These are phyloP conservation scores for Daboia siamensis DNA, from an alignment of 2,113 vertebrate genomes.

Conservation along the genomic window DNA sequence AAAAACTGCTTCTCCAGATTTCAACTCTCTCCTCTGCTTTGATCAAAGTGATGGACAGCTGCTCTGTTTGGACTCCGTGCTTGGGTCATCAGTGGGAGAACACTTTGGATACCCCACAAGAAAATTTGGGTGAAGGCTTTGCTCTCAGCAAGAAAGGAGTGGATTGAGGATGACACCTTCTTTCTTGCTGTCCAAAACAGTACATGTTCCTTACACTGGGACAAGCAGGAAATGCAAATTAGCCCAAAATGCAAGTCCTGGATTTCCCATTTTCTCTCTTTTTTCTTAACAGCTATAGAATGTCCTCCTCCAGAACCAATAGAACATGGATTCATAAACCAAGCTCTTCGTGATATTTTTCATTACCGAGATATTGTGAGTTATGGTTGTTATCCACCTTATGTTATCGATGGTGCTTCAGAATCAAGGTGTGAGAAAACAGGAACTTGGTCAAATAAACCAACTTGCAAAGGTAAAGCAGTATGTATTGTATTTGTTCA, in stretches of 20 bases:
- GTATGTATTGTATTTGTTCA: background rate
- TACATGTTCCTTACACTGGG: background rate
- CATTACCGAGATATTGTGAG: conserved; percentile 79
- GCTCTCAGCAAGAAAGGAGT: background rate
- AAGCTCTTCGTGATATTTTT: conserved; percentile 70
- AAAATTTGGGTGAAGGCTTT: background rate
- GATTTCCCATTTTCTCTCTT: background rate
- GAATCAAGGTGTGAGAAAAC: conserved; percentile 76
- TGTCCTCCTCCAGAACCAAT: conserved; percentile 77
- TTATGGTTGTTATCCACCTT: conserved; percentile 78
- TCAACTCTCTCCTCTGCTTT: background rate
- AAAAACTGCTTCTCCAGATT: background rate
- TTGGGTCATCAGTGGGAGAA: background rate
- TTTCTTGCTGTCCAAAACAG: background rate
- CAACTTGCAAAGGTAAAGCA: conserved; percentile 79
- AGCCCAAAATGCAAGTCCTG: background rate
- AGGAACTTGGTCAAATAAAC: conserved; percentile 81
- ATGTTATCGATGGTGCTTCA: conserved; percentile 72
- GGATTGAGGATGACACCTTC: background rate
- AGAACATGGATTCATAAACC: conserved; percentile 81
- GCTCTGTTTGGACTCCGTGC: background rate
- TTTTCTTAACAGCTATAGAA: conserved; percentile 71
- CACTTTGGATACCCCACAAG: background rate
- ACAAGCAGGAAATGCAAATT: background rate
- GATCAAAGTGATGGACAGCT: background rate